Evolutionary conservation across 1,140 invertebrate species (phyloP).

Genomic region (Whitmania pigra): DNA sequence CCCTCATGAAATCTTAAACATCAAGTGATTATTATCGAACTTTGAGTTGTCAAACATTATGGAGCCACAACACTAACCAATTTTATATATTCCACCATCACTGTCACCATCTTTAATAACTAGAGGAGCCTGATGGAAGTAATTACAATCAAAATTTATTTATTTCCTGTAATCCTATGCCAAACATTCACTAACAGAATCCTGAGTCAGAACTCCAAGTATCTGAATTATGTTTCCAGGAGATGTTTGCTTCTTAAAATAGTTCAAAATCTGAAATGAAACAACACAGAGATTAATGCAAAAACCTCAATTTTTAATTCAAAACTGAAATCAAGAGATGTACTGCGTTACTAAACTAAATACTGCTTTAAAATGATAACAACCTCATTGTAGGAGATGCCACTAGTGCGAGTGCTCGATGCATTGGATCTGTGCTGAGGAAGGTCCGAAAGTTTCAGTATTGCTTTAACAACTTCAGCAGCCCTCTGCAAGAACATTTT

Average conservation of each 20-base stretch:
- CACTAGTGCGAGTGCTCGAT: neutral
- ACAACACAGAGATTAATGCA: no score
- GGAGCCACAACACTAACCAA: neutral
- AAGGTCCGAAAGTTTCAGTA: conserved; percentile 6
- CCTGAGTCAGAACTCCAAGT: no score
- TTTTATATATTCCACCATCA: conserved; percentile 3
- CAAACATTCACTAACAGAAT: no score
- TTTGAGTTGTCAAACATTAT: neutral
- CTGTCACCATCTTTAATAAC: conserved; percentile 12
- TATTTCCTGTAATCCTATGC: no score
- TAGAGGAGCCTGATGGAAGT: neutral
- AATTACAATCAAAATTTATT: neutral
- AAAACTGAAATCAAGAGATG: no score
- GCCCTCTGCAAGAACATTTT: neutral
- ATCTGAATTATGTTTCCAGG: no score
- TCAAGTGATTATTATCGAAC: neutral
- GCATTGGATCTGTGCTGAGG: neutral
- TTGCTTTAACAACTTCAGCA: conserved; percentile 3
- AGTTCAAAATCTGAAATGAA: no score
- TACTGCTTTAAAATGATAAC: neutral
- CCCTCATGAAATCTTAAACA: conserved; percentile 1
- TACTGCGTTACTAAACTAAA: no score
- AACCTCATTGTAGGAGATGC: conserved; percentile 3
- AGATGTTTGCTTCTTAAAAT: no score
- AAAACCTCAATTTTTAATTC: no score